Conservation (phyloP, 2,797 vertebrate genomes). For the Catostomus latipinnis region DNA sequence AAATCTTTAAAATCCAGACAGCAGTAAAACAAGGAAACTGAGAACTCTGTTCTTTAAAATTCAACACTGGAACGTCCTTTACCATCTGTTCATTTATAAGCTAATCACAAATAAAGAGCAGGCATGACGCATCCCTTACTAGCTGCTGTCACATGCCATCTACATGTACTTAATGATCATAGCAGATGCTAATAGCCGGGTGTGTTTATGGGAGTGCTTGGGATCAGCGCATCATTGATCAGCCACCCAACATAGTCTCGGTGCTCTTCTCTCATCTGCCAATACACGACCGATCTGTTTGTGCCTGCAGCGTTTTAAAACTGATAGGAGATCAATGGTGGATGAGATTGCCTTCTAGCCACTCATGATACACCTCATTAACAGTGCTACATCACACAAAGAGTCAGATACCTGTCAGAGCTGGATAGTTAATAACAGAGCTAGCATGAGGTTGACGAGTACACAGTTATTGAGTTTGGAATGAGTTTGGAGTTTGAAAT, state of each 20-base stretch:
- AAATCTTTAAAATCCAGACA: conserved; percentile 10
- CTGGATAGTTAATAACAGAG: not conserved
- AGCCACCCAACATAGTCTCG: conserved; percentile 13
- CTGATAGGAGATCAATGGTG: conserved; percentile 28
- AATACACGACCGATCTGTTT: conserved; percentile 32
- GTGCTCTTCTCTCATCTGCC: conserved; percentile 22
- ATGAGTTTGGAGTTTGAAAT: no score
- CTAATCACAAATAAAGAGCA: conserved; percentile 7
- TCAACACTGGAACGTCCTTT: conserved; percentile 13
- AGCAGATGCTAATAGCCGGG: conserved; percentile 9
- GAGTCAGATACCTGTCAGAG: not conserved
- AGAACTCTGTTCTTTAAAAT: not conserved
- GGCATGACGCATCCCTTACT: conserved; percentile 11
- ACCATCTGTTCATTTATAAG: conserved; percentile 14
- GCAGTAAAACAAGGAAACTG: conserved; percentile 9
- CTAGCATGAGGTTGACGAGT: not conserved
- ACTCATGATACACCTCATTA: conserved; percentile 40
- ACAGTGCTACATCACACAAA: not conserved
- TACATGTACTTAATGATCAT: conserved; percentile 16
- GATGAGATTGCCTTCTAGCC: conserved; percentile 27
- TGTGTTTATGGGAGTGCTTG: not conserved
- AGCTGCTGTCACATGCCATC: not conserved
- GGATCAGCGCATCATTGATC: conserved; percentile 30
- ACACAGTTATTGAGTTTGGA: no score
- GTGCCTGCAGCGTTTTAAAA: conserved; percentile 35